Conservation (phyloP, 1,140 invertebrate species). For the Orchestia grillus region DNA sequence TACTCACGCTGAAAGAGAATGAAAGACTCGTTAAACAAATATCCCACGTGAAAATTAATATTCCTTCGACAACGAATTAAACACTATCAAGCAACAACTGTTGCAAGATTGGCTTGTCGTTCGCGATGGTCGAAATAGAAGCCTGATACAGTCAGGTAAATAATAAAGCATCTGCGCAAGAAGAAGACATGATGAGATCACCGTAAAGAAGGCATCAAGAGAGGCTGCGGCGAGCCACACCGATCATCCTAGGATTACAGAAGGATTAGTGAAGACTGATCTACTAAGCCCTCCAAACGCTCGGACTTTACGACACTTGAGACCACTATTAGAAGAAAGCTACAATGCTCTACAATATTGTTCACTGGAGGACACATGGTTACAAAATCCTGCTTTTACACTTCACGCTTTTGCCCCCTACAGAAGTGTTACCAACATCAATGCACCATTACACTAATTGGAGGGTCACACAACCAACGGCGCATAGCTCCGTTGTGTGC, state of each 20-base stretch:
- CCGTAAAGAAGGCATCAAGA: conserved; percentile 5
- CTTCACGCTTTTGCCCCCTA: not conserved
- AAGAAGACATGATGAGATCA: not conserved
- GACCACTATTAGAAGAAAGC: conserved; percentile 23
- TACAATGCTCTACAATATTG: conserved; percentile 15
- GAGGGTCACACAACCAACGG: not conserved
- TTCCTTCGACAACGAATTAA: no score
- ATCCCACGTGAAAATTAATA: no score
- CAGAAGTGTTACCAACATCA: not conserved
- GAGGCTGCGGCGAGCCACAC: not conserved
- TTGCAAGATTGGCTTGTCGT: not conserved
- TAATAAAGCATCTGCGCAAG: not conserved
- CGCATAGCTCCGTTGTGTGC: not conserved
- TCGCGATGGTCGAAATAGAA: not conserved
- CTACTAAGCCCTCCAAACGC: conserved; percentile 11
- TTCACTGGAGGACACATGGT: not conserved
- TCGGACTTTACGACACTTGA: conserved; percentile 31
- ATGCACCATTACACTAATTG: not conserved
- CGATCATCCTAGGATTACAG: conserved; percentile 10
- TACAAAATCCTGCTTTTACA: not conserved
- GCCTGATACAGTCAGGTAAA: not conserved
- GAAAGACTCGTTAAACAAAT: no score
- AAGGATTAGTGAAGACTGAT: conserved; percentile 1
- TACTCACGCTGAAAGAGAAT: no score
- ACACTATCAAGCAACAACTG: not conserved